Evolutionary conservation across 2,888 invertebrate species (phyloP), one percentile per base, ranked within the genome.

Genomic region (Eurytoma californica): DNA sequence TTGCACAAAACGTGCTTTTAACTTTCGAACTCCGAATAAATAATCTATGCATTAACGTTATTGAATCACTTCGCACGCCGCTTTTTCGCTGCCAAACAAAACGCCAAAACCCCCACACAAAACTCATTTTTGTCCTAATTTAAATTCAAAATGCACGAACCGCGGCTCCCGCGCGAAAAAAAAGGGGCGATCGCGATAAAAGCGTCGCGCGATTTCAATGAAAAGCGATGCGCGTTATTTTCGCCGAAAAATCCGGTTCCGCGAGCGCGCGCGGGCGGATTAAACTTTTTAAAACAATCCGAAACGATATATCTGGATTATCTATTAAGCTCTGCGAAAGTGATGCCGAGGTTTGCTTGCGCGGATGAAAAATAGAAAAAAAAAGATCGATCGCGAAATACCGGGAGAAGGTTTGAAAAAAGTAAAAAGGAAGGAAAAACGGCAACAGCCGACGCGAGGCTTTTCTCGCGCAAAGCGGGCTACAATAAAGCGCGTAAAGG

Each of bases 251-350:
- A 16, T 47, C 55, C 47, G 18, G 13, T n/a, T 13, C 49, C 49
- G 18, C 39, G 57, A 14, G 51, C 51, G 39, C 47, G 20, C 16
- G 47, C 53, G n/a, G n/a, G 20, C 2, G 68, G 68, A 80, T 67
- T 65, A 72, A 65, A 67, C 67, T 61, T 79, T 80, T 80, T 65
- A 63, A 80, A 77, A 80, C 76, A 80, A 68, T 80, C 51, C 72
- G 20, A 24, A 73, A 65, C 65, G 72, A 80, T 72, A 80, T 72
- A 69, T 80, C 80, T 72, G 53, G 80, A 68, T 80, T 80, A 80
- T 69, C 76, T 72, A 69, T 76, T 77, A 72, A 80, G 72, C 80
- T 47, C 18, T 57, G 20, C 58, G 53, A 72, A 74, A 68, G 74
- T 76, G 67, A 61, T 51, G 67, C 63, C 39, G 60, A 16, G 30